Evolutionary conservation across 2,888 invertebrate species (phyloP).

Genomic region (Parnassius smintheus): DNA sequence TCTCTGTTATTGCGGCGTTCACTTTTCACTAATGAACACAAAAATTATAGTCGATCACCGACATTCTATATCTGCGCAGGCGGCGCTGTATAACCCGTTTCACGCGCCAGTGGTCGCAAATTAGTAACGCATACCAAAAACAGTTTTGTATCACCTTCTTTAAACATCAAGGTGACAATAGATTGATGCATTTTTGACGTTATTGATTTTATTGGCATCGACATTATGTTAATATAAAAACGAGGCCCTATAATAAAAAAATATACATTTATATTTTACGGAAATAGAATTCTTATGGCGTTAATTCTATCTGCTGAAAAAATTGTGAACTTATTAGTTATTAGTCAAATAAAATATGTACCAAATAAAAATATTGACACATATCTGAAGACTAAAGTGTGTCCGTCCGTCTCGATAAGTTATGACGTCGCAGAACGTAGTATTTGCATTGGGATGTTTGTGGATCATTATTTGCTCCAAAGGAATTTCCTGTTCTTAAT

Average conservation of each 20-base stretch:
- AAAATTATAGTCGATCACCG: constrained; percentile 81
- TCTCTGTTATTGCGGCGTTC: constrained; percentile 57
- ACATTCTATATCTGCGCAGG: constrained; percentile 73
- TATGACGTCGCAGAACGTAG: constrained; percentile 54
- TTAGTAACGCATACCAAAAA: constrained; percentile 49
- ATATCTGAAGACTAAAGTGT: constrained; percentile 39
- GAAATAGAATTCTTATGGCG: no score
- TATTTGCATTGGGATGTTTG: constrained; percentile 66
- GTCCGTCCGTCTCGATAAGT: constrained; percentile 32
- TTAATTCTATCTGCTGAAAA: no score
- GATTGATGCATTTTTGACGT: constrained; percentile 2
- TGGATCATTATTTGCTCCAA: constrained; percentile 61
- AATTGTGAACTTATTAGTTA: no score
- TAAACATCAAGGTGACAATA: constrained; percentile 30
- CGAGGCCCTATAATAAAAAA: no score
- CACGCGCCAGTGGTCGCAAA: constrained; percentile 73
- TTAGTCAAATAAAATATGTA: no score
- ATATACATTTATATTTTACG: no score
- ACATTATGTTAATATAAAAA: not conserved
- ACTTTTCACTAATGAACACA: constrained; percentile 58
- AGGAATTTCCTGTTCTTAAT: constrained; percentile 73
- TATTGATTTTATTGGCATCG: constrained; percentile 11
- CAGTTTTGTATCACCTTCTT: constrained; percentile 35
- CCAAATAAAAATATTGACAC: not conserved
- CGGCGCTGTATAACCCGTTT: constrained; percentile 77